These are phyloP conservation scores for Paradisaea rubra DNA, from an alignment of 2,113 vertebrate genomes.

Conservation along the genomic window DNA sequence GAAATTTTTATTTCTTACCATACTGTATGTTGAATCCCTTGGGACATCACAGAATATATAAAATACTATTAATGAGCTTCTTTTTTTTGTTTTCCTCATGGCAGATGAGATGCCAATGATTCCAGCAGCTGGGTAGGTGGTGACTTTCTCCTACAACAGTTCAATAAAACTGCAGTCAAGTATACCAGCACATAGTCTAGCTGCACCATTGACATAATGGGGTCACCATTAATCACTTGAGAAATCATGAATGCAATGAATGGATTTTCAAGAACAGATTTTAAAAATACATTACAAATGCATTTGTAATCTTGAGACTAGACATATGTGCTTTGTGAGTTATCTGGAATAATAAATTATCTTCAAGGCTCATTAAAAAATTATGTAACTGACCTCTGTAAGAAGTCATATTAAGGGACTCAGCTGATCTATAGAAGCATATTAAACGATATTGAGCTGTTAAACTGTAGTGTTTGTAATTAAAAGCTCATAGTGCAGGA, in stretches of 20 bases:
- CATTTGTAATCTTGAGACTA: background rate
- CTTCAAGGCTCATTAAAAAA: background rate
- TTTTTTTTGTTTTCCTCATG: background rate
- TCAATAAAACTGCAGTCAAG: background rate
- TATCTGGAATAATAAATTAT: background rate
- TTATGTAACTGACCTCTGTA: background rate
- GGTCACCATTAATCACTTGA: background rate
- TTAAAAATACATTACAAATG: constrained; percentile 12
- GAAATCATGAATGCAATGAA: background rate
- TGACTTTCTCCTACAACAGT: background rate
- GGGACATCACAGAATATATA: background rate
- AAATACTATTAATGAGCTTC: background rate
- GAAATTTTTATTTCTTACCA: background rate
- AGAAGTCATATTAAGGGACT: background rate
- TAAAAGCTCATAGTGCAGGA: background rate
- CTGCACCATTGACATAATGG: background rate
- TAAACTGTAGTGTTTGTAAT: background rate
- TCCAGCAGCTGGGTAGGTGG: background rate
- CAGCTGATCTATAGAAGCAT: background rate
- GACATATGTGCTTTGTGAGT: background rate
- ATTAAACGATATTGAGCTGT: background rate
- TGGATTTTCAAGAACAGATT: background rate
- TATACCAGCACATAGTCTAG: background rate
- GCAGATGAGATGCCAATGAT: background rate
- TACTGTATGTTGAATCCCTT: background rate